Percentiles rank a stretch among this genome's conserved stretches.
Conservation (phyloP, 1,140 invertebrate genomes). For the Wasmannia auropunctata region DNA sequence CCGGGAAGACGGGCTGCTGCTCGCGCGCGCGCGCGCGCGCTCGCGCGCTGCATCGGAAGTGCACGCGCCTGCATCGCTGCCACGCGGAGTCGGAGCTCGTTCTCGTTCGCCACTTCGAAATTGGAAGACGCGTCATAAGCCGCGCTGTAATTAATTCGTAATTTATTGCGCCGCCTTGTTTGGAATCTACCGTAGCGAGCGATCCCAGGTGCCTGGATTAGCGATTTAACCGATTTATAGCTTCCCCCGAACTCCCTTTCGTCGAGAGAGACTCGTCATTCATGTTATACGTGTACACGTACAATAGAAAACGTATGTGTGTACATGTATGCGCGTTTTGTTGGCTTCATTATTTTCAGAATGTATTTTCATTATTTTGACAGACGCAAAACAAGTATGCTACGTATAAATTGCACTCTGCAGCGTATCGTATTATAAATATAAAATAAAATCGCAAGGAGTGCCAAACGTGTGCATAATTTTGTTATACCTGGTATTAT, state of each 20-base stretch:
- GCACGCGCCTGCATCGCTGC: slow-evolving; percentile 1
- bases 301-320: background rate
- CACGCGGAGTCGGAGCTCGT: background rate
- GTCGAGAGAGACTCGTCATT: background rate
- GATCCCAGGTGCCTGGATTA: background rate
- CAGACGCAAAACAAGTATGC: too few species aligned
- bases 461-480: background rate
- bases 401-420: background rate
- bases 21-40: too few species aligned
- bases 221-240: slow-evolving; percentile 17
- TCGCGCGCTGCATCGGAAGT: background rate
- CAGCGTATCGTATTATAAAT: background rate
- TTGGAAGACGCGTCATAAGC: slow-evolving; percentile 16
- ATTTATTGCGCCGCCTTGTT: slow-evolving; percentile 31
- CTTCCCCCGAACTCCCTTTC: background rate
- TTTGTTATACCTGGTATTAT: background rate
- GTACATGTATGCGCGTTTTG: background rate
- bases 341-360: background rate
- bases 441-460: background rate
- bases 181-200: background rate
- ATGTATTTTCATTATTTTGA: background rate
- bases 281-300: background rate
- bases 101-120: slow-evolving; percentile 11
- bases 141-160: slow-evolving; percentile 38
- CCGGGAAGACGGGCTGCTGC: slow-evolving; percentile 5